These are phyloP conservation scores for Fulica atra DNA, from an alignment of 2,113 vertebrate species.

Conservation along the genomic window DNA sequence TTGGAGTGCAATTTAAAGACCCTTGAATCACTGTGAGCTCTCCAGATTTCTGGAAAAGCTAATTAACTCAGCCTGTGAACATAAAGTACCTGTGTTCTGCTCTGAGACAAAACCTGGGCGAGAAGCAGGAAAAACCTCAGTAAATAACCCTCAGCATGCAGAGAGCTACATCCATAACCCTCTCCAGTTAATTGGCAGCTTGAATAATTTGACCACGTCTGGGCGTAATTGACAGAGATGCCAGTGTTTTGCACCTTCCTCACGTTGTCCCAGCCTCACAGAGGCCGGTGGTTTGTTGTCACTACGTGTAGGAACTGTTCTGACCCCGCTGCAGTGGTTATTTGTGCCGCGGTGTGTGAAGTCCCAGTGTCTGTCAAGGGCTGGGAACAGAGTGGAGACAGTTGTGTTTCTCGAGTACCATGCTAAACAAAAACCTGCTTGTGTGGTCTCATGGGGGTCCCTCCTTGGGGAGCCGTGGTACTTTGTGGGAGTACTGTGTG, in stretches of 20 bases:
- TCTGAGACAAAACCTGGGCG: neutral
- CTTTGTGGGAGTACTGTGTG: rapidly evolving
- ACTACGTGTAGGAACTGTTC: neutral
- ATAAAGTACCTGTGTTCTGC: neutral
- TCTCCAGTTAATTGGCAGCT: neutral
- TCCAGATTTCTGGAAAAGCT: neutral
- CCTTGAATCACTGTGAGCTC: neutral
- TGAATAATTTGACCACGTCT: neutral
- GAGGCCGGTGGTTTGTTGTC: neutral
- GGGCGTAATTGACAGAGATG: neutral
- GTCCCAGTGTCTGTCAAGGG: neutral
- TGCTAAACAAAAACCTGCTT: neutral
- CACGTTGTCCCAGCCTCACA: rapidly evolving
- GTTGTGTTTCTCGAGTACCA: neutral
- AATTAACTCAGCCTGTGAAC: neutral
- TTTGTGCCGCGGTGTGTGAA: neutral
- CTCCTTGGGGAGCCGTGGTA: neutral
- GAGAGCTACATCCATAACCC: neutral
- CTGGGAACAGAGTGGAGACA: neutral
- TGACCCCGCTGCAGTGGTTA: neutral
- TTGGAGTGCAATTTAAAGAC: neutral
- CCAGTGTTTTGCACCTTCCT: neutral
- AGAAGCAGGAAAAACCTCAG: neutral
- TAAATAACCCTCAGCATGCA: neutral
- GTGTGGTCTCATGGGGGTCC: neutral